Evolutionary conservation across 2,113 vertebrate species (phyloP).

Genomic region (Labrus mixtus): DNA sequence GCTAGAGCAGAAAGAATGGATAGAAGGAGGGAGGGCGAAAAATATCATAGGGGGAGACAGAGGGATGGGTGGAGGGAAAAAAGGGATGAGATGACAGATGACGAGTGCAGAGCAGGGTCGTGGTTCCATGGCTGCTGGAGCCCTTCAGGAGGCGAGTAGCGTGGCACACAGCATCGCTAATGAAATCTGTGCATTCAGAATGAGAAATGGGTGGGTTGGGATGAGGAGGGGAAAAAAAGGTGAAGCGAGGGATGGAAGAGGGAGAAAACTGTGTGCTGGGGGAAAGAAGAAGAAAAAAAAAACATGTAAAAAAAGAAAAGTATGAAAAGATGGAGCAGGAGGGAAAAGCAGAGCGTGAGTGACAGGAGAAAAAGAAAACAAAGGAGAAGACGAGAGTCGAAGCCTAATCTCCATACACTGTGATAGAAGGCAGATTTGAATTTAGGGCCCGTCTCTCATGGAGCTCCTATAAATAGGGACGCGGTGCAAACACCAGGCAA

Average conservation of each 20-base stretch:
- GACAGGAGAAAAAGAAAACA: constrained; percentile 15
- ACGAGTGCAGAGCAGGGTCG: constrained; percentile 39
- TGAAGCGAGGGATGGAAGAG: not conserved
- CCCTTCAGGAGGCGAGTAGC: constrained; percentile 14
- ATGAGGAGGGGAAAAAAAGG: not conserved
- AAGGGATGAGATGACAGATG: not conserved
- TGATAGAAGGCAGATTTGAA: constrained; percentile 71
- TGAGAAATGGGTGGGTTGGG: constrained; percentile 3
- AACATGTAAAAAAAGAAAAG: not conserved
- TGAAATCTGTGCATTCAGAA: constrained; percentile 60
- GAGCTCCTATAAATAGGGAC: constrained; percentile 64
- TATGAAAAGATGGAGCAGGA: constrained; percentile 3
- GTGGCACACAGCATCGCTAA: constrained; percentile 53
- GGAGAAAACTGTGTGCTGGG: not conserved
- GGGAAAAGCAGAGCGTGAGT: constrained; percentile 25
- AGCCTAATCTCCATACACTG: constrained; percentile 55
- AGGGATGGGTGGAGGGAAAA: not conserved
- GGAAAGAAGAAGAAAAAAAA: constrained; percentile 15
- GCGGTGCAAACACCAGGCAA: constrained; percentile 74
- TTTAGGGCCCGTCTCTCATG: constrained; percentile 53
- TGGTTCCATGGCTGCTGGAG: constrained; percentile 41
- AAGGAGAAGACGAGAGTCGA: not conserved
- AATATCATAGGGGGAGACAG: constrained; percentile 21
- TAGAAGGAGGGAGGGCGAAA: constrained; percentile 18
- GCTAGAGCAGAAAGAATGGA: constrained; percentile 49